Evolutionary conservation across 2,113 vertebrate genomes (phyloP).

Genomic region (Rhineura floridana): DNA sequence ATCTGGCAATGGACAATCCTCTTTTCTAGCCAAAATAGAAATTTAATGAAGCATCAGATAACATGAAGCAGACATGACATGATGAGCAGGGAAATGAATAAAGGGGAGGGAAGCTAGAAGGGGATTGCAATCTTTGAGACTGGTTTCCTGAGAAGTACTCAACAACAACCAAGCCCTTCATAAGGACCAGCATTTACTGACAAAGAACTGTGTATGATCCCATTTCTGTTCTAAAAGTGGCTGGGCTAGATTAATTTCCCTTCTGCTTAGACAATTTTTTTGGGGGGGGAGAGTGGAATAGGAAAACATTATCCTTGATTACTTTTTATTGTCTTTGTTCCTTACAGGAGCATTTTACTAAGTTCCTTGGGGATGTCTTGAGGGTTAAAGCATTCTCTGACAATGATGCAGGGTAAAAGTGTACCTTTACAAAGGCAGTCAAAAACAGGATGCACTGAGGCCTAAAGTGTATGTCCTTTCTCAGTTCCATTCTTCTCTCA

Average conservation of each 20-base stretch:
- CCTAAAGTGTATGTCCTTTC: not conserved
- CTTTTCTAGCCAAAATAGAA: not conserved
- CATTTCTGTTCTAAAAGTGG: not conserved
- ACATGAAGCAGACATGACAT: not conserved
- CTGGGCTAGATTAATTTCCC: not conserved
- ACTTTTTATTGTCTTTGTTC: slow-evolving; percentile 2
- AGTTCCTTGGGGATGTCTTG: not conserved
- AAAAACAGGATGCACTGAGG: not conserved
- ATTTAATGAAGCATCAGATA: not conserved
- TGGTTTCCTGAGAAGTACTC: not conserved
- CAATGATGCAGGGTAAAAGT: not conserved
- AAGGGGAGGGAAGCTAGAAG: not conserved
- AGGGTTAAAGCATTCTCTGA: not conserved
- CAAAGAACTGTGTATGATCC: too few species aligned
- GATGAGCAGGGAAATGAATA: slow-evolving; percentile 3
- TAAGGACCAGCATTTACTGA: not conserved
- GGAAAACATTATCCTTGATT: not conserved
- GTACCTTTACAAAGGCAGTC: not conserved
- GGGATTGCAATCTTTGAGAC: not conserved
- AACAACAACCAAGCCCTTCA: not conserved
- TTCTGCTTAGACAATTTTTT: not conserved
- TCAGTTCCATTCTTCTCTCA: not conserved
- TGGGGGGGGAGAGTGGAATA: not conserved
- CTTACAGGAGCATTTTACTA: not conserved
- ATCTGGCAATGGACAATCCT: not conserved